These are phyloP conservation scores for Eucidaris tribuloides DNA, from an alignment of 35 echinoderm and acorn worm genomes.

Conservation along the genomic window DNA sequence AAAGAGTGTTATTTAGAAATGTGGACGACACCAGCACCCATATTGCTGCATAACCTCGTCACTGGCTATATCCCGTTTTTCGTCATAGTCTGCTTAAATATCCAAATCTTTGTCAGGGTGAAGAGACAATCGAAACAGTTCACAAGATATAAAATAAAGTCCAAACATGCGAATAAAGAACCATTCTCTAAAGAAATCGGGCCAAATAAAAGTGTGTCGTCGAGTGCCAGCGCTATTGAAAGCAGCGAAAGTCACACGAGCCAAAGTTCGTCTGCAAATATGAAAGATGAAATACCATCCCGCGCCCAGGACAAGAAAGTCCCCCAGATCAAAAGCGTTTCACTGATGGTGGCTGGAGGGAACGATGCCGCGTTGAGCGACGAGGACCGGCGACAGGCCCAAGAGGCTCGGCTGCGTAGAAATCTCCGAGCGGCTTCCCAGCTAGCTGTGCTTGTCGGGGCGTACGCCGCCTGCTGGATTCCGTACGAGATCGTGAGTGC, in stretches of 20 bases:
- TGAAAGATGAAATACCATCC: not conserved
- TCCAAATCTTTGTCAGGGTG: not conserved
- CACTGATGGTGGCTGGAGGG: not conserved
- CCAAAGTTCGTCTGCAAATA: not conserved
- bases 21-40: not conserved
- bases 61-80: constrained; percentile 9
- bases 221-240: too few relatives aligned
- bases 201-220: too few relatives aligned
- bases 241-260: too few relatives aligned
- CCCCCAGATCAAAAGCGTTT: not conserved
- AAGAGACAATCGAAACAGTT: not conserved
- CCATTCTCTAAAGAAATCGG: not conserved
- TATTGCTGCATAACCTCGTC: not conserved
- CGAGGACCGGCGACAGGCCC: not conserved
- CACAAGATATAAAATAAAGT: not conserved
- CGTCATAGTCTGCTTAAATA: constrained; percentile 5
- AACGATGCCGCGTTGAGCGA: not conserved
- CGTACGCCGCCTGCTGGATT: constrained; percentile 32
- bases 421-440: constrained; percentile 2
- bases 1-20: constrained; percentile 1
- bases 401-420: not conserved
- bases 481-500: constrained; percentile 21
- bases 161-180: not conserved
- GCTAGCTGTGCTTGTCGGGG: constrained; percentile 14
- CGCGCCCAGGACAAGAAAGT: not conserved